Evolutionary conservation across 2,113 vertebrate genomes (phyloP), one percentile per base, ranked within the genome.

Genomic region (Astur gentilis): DNA sequence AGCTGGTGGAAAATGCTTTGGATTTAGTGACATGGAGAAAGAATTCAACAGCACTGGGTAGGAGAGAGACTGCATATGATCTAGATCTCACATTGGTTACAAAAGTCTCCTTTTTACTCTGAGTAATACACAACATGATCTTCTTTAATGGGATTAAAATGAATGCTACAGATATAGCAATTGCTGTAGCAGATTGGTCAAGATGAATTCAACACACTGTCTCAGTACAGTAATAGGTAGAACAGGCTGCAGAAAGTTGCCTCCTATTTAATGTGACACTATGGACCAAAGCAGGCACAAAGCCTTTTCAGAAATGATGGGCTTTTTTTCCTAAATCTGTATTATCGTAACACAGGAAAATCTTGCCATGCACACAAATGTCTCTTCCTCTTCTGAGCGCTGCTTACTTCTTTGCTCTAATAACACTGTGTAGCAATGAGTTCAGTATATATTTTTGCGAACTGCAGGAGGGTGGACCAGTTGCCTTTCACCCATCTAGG

Each of bases 361-460:
- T 29, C 49, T 44, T 76, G 25, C 47, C 10, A 5, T 16, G 8
- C 32, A n/a, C 55, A 77, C 27, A 86, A 57, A 50, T 32, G 19
- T 18, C 29, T 22, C 16, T 38, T 70, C 6, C 20, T 80, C 23
- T 60, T 47, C 42, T 32, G 11, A 89, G 23, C 16, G 6, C 11
- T 38, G 38, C 40, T 61, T 36, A 20, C 31, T n/a, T 78, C 9
- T 88, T 52, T 36, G 19, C 45, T 79, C 26, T 44, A 29, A 6
- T 5, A 11, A 72, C 27, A 31, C 3, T 3, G 0, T 25, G 7
- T 3, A 73, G 38, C 8, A 42, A 45, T 1, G 1, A 55, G 9
- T 44, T 79, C 20, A 14, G 13, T n/a, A 4, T 19, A 26, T 8
- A 23, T 18, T 31, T 60, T 61, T 44, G 9, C 36, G 31, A 61